Conservation (phyloP, 2,888 invertebrate species). For the Xylocampa areola region DNA sequence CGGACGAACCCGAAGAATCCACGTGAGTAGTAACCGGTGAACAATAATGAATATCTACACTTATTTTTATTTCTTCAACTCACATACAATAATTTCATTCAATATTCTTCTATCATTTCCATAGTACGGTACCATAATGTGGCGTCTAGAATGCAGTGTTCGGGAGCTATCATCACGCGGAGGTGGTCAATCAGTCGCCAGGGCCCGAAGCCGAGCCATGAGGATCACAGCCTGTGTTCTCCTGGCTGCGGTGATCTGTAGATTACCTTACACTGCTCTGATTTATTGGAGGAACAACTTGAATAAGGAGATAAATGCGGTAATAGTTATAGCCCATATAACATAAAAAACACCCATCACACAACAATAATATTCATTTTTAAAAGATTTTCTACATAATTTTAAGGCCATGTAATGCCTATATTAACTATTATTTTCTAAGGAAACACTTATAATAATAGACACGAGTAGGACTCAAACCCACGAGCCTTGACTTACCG, state of each 20-base stretch:
- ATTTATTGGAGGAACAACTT: constrained; percentile 91
- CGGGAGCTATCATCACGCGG: constrained; percentile 90
- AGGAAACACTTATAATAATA: too few relatives aligned
- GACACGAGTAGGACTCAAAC: too few relatives aligned
- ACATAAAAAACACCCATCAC: too few relatives aligned
- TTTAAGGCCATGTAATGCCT: too few relatives aligned
- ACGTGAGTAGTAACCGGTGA: too few relatives aligned
- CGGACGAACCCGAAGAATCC: too few relatives aligned
- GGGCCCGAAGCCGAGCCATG: constrained; percentile 92
- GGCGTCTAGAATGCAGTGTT: constrained; percentile 91
- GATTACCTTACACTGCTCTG: constrained; percentile 93
- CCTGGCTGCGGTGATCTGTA: constrained; percentile 91
- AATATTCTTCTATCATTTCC: background rate
- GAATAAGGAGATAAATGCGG: constrained; percentile 82
- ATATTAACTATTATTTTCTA: too few relatives aligned
- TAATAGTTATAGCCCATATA: constrained; percentile 58
- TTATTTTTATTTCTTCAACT: background rate
- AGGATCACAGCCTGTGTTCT: constrained; percentile 93
- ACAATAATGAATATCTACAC: too few relatives aligned
- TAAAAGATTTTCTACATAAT: too few relatives aligned
- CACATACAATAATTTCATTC: background rate
- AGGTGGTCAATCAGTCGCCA: constrained; percentile 89
- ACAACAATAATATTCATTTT: too few relatives aligned
- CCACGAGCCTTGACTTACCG: too few relatives aligned
- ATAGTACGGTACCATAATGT: constrained; percentile 81